A percentile compares a stretch with the other conserved stretches of the same genome.
phyloP scores from a whole-genome alignment of 2,888 invertebrate species.

The Drosophila pseudotalamancana region DNA sequence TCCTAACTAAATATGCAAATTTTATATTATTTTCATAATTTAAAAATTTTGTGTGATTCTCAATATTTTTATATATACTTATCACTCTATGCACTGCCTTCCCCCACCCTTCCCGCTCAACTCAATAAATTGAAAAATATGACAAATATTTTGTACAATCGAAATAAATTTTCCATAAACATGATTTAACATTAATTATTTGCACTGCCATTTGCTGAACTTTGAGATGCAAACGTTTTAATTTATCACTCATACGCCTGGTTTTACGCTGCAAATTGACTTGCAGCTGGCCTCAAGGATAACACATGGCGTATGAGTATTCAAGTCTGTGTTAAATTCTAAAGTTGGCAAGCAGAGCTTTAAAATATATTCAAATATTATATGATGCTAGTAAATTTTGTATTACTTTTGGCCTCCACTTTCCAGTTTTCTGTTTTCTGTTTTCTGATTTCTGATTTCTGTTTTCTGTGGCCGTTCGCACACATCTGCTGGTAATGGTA shows the following conservation, averaged over 20 bases:
- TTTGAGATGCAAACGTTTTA: neutral
- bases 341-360: neutral
- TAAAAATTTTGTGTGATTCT: too few species aligned
- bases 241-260: constrained; percentile 18
- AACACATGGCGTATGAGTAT: neutral
- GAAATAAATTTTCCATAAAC: neutral
- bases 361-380: neutral
- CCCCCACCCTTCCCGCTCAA: too few species aligned
- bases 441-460: neutral
- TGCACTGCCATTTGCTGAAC: neutral
- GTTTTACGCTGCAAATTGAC: neutral
- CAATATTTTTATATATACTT: too few species aligned
- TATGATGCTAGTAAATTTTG: constrained; percentile 7
- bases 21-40: too few species aligned
- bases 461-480: neutral
- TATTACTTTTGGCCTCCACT: too few species aligned
- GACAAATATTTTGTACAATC: neutral
- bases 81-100: too few species aligned
- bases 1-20: too few species aligned
- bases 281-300: too few species aligned
- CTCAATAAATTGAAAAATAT: too few species aligned
- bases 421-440: neutral
- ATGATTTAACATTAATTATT: neutral
- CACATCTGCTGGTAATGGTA: constrained; percentile 48
- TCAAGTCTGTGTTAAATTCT: neutral